These are phyloP conservation scores for Arnoldichthys spilopterus DNA, from an alignment of 2,797 vertebrate species.

Conservation along the genomic window DNA sequence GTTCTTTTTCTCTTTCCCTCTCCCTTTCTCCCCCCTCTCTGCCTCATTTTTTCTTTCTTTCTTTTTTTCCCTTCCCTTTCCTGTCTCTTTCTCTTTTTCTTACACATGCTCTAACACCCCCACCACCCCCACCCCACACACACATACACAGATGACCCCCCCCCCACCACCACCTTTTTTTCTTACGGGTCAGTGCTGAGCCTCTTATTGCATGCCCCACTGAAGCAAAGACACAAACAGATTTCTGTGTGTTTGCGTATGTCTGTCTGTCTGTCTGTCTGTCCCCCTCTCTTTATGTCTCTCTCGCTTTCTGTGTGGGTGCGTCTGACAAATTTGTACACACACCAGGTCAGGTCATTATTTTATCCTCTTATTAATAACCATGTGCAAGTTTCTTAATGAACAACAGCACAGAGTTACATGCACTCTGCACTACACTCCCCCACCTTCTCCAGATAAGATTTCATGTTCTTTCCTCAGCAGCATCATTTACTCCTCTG, in stretches of 20 bases:
- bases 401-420: neutral
- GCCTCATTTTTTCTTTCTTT: neutral
- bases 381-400: neutral
- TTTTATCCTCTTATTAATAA: constrained; percentile 9
- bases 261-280: constrained; percentile 30
- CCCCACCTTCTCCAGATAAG: neutral
- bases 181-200: constrained; percentile 45
- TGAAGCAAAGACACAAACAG: constrained; percentile 47
- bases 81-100: neutral
- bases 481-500: neutral
- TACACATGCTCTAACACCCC: neutral
- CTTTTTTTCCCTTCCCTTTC: constrained; percentile 5
- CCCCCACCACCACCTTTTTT: neutral
- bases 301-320: neutral
- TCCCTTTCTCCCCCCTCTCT: constrained; percentile 5
- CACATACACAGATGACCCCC: neutral
- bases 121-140: neutral
- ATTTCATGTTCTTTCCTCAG: constrained; percentile 5
- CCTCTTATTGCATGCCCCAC: constrained; percentile 46
- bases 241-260: constrained; percentile 24
- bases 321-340: neutral
- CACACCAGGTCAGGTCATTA: constrained; percentile 13
- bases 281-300: neutral
- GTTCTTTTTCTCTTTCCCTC: neutral
- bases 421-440: neutral